Conservation (phyloP, 2,888 invertebrate species). For the Aricia artaxerxes region DNA sequence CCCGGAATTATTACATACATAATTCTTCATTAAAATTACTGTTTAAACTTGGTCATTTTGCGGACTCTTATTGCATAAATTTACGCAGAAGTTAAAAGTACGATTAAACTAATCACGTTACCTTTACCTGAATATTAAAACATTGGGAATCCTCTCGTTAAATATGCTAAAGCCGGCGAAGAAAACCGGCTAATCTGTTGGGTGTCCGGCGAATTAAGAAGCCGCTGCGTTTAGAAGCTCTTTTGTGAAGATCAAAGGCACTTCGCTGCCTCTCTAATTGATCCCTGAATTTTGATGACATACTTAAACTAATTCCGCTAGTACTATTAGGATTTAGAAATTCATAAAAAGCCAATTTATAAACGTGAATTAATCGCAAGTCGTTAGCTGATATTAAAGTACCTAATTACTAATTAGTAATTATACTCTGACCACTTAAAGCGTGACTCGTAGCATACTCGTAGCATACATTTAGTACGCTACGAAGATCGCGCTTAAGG, state of each 20-base stretch:
- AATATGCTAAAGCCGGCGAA: conserved; percentile 68
- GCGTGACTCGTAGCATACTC: no score
- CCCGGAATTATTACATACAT: conserved; percentile 18
- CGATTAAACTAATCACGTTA: conserved; percentile 47
- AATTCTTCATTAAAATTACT: conserved; percentile 22
- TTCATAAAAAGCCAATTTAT: neutral
- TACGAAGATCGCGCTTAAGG: no score
- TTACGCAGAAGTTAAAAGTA: conserved; percentile 32
- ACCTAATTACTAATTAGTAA: neutral
- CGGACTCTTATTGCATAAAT: conserved; percentile 29
- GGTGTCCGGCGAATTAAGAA: conserved; percentile 70
- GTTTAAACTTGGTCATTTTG: conserved; percentile 22
- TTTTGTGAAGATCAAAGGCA: conserved; percentile 70
- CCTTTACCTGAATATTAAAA: conserved; percentile 52
- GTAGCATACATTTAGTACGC: no score
- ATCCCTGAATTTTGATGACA: conserved; percentile 63
- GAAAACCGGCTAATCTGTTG: conserved; percentile 74
- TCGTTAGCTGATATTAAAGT: neutral
- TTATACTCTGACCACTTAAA: no score
- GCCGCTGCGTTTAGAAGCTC: conserved; percentile 59
- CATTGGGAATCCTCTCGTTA: conserved; percentile 65
- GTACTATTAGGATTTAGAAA: conserved; percentile 38
- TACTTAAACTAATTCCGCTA: conserved; percentile 39
- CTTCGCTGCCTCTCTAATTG: conserved; percentile 64
- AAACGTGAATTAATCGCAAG: neutral